Percentiles rank a stretch among this genome's conserved stretches.
Conservation (phyloP, 2,797 vertebrate genomes). For the Agapornis canus region DNA sequence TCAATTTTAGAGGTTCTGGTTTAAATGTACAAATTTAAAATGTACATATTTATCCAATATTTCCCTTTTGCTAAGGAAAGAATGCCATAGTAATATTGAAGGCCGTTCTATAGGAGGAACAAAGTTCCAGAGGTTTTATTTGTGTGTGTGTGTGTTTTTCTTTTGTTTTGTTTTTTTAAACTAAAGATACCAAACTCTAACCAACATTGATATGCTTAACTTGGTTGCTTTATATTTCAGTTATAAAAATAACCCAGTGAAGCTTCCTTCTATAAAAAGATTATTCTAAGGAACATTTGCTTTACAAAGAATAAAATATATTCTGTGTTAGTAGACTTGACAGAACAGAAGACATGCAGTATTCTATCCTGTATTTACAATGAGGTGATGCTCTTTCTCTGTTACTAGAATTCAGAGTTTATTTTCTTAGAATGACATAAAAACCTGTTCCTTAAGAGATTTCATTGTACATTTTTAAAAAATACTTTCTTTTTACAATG, state of each 20-base stretch:
- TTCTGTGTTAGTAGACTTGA: neutral
- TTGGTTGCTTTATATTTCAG: slow-evolving; percentile 23
- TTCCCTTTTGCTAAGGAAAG: neutral
- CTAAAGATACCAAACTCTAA: neutral
- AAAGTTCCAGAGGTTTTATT: neutral
- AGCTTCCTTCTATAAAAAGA: neutral
- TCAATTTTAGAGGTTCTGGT: neutral
- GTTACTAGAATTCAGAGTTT: slow-evolving; percentile 2
- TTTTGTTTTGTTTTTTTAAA: neutral
- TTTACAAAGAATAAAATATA: slow-evolving; percentile 14
- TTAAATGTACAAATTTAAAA: neutral
- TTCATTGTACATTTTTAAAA: neutral
- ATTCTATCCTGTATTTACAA: slow-evolving; percentile 13
- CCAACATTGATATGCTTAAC: neutral
- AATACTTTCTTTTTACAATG: neutral
- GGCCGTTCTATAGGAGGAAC: neutral
- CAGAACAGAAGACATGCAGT: neutral
- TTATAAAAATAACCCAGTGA: slow-evolving; percentile 7
- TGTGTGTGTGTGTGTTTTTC: neutral
- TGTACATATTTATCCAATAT: no score
- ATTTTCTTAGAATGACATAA: neutral
- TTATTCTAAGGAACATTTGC: slow-evolving; percentile 8
- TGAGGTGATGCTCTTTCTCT: neutral
- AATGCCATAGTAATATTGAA: neutral
- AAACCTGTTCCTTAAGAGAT: neutral